A percentile compares a stretch with the other conserved stretches of the same genome.
Conservation (phyloP, 1,140 invertebrate species). For the Phenacoccus solenopsis region DNA sequence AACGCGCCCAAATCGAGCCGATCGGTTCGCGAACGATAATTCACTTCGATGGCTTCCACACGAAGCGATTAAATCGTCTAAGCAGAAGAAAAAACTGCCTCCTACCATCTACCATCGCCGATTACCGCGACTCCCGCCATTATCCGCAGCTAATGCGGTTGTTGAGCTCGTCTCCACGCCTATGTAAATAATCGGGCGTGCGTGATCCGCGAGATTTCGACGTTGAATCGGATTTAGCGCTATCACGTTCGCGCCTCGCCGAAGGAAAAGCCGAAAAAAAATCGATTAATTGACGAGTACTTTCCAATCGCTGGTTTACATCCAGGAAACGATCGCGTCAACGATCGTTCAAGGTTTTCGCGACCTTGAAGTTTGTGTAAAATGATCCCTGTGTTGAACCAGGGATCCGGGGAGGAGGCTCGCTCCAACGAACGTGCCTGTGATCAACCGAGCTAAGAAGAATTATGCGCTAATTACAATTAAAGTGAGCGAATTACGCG, state of each 20-base stretch:
- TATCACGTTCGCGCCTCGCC: not conserved
- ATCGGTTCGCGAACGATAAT: not conserved
- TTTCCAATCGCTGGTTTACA: not conserved
- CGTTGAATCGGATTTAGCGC: not conserved
- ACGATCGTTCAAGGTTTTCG: not conserved
- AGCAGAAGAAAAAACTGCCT: not conserved
- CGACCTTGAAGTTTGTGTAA: not conserved
- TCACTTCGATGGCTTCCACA: not conserved
- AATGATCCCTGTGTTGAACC: no score
- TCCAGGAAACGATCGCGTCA: not conserved
- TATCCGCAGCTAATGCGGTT: not conserved
- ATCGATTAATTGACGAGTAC: not conserved
- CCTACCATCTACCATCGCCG: not conserved
- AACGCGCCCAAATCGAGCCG: not conserved
- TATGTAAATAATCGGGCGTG: slow-evolving; percentile 1
- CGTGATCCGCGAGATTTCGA: not conserved
- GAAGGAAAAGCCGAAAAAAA: not conserved
- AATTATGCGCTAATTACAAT: no score
- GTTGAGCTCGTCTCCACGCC: not conserved
- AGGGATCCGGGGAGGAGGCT: no score
- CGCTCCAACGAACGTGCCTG: no score
- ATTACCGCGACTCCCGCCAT: not conserved
- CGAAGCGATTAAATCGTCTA: not conserved
- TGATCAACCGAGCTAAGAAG: no score
- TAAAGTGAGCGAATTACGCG: no score